phyloP scores from a whole-genome alignment of 1,140 invertebrate genomes.

The Vollenhovia emeryi region DNA sequence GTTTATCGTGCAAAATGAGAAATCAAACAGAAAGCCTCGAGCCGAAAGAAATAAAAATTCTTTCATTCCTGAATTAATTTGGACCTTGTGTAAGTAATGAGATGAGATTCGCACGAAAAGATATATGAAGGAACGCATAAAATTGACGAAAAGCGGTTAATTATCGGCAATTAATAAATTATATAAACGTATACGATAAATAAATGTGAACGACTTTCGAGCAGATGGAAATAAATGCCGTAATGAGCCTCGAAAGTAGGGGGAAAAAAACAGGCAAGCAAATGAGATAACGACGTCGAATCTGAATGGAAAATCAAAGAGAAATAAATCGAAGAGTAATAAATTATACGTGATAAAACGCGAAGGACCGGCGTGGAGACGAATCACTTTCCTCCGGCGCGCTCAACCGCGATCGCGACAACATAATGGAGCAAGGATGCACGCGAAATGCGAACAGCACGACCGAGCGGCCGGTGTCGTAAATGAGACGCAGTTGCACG shows the following conservation, averaged over 20 bases:
- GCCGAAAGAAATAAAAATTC: neutral
- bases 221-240: neutral
- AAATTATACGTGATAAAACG: neutral
- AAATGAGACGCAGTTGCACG: constrained; percentile 69
- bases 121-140: neutral
- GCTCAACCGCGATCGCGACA: neutral
- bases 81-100: neutral
- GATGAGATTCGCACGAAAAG: neutral
- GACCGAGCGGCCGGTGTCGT: constrained; percentile 43
- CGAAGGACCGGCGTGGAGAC: neutral
- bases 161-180: neutral
- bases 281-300: neutral
- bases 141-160: neutral
- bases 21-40: neutral
- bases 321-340: neutral
- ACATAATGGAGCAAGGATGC: constrained; percentile 37
- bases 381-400: neutral
- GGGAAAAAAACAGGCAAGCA: neutral
- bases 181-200: neutral
- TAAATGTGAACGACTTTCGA: neutral
- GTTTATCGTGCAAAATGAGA: constrained; percentile 7
- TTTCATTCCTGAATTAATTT: neutral
- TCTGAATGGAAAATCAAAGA: neutral
- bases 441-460: neutral
- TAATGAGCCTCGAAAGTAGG: neutral